Base-by-base conservation (phyloP, 2,113 vertebrate species). In the Canis aureus region DNA sequence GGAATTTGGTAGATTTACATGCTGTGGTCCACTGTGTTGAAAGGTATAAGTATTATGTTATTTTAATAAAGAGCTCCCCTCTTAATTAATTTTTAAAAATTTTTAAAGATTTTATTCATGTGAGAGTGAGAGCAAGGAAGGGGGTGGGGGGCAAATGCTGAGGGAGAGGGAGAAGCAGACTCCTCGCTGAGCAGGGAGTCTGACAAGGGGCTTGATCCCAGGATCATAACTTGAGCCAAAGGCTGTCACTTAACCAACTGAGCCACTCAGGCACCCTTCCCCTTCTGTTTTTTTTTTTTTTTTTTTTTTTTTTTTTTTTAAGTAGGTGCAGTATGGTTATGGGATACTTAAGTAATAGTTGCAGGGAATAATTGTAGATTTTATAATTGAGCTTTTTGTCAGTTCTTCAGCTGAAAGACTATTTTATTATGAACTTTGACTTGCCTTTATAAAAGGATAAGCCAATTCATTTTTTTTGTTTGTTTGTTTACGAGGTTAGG, bases 371-470 rank as follows among this genome's bases (percentile, higher is more conserved):
- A 32, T 22, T 83, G 19, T 38, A 78, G 55, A 78, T 94, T 89
- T 92, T 78, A 83, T 91, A 83, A 78, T 59, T 87, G 73, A 69
- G 27, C n/a, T 64, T 83, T 71, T 83, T 83, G 60, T 95, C 82
- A 84, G 89, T 84, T 83, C 66, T 83, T 35, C 29, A 83, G 13
- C 43, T 80, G 22, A 95, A 84, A 93, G 49, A 32, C 35, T 78
- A 32, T 51, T 95, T 64, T 79, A n/a, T 25, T 62, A 4, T 60
- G 43, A 53, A 62, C 23, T 78, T 89, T 78, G 80, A 69, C 27
- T 35, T 88, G 32, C 38, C 51, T 92, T 95, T 92, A 60, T 97
- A 64, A 89, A 92, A 84, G 38, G 20, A 15, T 59, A 96, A 87
- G 23, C 67, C 32, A 29, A 17, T 64, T 94, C 23, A 67, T 85